Evolutionary conservation across 1,140 invertebrate genomes (phyloP).

Genomic region (Meteorus sp.): DNA sequence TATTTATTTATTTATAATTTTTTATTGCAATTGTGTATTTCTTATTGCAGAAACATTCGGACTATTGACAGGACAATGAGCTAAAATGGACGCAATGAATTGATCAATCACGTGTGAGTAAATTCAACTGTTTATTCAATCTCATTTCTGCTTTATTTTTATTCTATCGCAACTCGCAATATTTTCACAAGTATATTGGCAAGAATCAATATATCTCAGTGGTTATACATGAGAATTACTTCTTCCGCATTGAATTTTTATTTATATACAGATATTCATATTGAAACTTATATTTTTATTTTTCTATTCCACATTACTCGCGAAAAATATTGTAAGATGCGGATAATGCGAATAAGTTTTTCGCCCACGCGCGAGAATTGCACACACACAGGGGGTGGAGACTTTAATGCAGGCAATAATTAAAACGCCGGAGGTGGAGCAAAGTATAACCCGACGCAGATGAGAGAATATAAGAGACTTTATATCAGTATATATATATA

Average conservation of each 20-base stretch:
- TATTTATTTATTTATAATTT: not conserved
- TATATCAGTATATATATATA: no score
- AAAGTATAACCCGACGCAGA: no score
- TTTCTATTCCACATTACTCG: not conserved
- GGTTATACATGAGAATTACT: not conserved
- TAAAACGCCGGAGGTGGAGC: slow-evolving; percentile 23
- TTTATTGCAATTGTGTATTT: no score
- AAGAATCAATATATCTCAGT: no score
- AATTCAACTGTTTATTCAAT: no score
- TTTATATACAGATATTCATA: not conserved
- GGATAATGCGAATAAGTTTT: not conserved
- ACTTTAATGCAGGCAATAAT: slow-evolving; percentile 19
- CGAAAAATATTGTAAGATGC: not conserved
- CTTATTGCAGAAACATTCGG: no score
- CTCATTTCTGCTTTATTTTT: not conserved
- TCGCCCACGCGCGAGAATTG: slow-evolving; percentile 10
- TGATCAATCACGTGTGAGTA: not conserved
- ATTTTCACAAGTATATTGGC: no score
- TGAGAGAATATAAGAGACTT: no score
- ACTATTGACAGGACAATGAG: no score
- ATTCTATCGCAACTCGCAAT: not conserved
- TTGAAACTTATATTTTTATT: not conserved
- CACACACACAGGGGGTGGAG: not conserved
- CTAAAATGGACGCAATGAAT: no score
- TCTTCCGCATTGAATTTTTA: not conserved